These are phyloP conservation scores for Andricus curvator DNA, from an alignment of 2,888 invertebrate genomes.

Conservation along the genomic window DNA sequence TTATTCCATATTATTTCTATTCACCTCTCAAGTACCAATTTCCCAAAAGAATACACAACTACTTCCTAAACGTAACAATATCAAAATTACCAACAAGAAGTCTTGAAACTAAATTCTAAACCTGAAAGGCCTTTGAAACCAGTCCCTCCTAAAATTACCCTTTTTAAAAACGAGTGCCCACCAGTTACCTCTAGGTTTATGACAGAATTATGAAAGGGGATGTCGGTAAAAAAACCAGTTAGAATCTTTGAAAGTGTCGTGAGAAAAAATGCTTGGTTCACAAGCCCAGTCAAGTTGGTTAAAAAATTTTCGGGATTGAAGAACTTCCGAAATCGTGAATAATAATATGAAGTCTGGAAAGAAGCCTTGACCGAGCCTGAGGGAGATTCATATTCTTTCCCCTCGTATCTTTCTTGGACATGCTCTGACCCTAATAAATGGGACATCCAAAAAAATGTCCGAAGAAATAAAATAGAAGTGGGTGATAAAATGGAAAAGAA, in stretches of 20 bases:
- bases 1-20: too few relatives aligned
- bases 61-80: constrained; percentile 13
- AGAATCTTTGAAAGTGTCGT: constrained; percentile 27
- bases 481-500: constrained; percentile 19
- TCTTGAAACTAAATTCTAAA: constrained; percentile 15
- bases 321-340: neutral
- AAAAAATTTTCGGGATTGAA: constrained; percentile 10
- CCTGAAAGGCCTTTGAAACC: constrained; percentile 33
- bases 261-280: constrained; percentile 28
- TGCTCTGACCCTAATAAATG: constrained; percentile 15
- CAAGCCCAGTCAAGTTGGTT: constrained; percentile 3
- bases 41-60: neutral
- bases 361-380: neutral
- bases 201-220: constrained; percentile 40
- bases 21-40: too few relatives aligned
- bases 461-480: constrained; percentile 14
- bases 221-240: constrained; percentile 30
- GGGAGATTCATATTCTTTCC: neutral
- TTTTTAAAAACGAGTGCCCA: constrained; percentile 32
- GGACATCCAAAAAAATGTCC: neutral
- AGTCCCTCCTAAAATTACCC: constrained; percentile 38
- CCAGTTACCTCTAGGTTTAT: constrained; percentile 14
- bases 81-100: constrained; percentile 13
- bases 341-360: neutral
- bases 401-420: neutral